Conservation (phyloP, 2,888 invertebrate species). For the Lutraria lutraria region DNA sequence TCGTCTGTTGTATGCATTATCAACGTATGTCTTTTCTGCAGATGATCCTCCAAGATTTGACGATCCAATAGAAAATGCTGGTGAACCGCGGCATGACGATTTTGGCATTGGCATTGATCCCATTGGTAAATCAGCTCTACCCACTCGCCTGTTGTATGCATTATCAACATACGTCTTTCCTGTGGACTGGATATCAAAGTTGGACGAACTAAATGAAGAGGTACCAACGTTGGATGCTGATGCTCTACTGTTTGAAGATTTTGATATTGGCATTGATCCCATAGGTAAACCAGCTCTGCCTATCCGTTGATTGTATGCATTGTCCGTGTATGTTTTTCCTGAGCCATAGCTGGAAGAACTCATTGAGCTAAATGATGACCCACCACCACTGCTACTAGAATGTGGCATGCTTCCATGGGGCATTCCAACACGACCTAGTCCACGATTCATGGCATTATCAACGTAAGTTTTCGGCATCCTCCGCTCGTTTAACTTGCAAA, state of each 20-base stretch:
- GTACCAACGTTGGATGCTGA: background rate
- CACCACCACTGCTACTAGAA: conserved; percentile 24
- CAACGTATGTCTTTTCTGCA: background rate
- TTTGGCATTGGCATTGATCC: background rate
- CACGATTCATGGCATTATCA: conserved; percentile 60
- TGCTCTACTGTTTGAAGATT: background rate
- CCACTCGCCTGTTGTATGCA: background rate
- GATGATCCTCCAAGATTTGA: background rate
- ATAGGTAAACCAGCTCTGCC: background rate
- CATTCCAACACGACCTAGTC: conserved; percentile 61
- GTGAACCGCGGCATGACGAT: background rate
- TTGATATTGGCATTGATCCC: background rate
- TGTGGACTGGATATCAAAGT: background rate
- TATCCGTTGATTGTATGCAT: background rate
- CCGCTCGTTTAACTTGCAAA: no score
- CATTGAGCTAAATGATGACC: background rate
- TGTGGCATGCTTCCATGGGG: conserved; percentile 55
- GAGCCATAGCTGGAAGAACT: background rate
- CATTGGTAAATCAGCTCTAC: background rate
- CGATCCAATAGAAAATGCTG: no score
- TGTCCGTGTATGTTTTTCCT: background rate
- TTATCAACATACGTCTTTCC: background rate
- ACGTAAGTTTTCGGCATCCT: conserved; percentile 45
- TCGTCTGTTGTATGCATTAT: background rate
- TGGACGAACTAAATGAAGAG: no score